Evolutionary conservation across 2,888 invertebrate genomes (phyloP).

Genomic region (Stenodera caucasica): DNA sequence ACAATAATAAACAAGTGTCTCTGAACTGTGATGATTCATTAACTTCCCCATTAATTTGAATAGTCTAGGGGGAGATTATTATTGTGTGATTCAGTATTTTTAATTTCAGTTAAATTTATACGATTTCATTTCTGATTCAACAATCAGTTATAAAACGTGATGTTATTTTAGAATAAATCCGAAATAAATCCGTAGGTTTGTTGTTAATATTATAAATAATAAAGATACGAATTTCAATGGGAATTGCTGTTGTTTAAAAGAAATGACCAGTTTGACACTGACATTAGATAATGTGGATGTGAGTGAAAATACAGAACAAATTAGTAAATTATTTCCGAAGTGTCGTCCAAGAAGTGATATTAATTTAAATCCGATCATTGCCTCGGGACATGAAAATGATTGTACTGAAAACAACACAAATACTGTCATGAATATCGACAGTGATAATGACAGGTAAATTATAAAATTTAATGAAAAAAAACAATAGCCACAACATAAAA

Average conservation of each 20-base stretch:
- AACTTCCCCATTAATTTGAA: constrained; percentile 19
- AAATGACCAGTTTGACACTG: constrained; percentile 56
- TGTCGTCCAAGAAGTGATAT: constrained; percentile 73
- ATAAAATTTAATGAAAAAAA: constrained; percentile 12
- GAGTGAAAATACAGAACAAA: constrained; percentile 68
- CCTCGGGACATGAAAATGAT: constrained; percentile 52
- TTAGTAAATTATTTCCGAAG: constrained; percentile 84
- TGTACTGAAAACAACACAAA: constrained; percentile 53
- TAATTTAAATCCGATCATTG: constrained; percentile 59
- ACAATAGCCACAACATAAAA: not conserved
- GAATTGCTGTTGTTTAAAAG: constrained; percentile 38
- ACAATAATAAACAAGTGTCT: constrained; percentile 22
- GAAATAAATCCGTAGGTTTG: constrained; percentile 18
- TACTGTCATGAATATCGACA: constrained; percentile 59
- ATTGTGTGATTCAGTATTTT: constrained; percentile 32
- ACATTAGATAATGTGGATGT: constrained; percentile 56
- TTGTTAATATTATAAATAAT: constrained; percentile 3
- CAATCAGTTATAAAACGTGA: too few species aligned
- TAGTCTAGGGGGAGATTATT: constrained; percentile 26
- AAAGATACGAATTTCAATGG: too few species aligned
- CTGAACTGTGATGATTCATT: constrained; percentile 25
- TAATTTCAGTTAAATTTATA: constrained; percentile 11
- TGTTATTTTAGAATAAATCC: constrained; percentile 10
- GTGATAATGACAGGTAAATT: constrained; percentile 54
- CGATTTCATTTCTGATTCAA: not conserved